Conservation (phyloP, 2,888 invertebrate genomes). For the Brachyopa scutellaris region DNA sequence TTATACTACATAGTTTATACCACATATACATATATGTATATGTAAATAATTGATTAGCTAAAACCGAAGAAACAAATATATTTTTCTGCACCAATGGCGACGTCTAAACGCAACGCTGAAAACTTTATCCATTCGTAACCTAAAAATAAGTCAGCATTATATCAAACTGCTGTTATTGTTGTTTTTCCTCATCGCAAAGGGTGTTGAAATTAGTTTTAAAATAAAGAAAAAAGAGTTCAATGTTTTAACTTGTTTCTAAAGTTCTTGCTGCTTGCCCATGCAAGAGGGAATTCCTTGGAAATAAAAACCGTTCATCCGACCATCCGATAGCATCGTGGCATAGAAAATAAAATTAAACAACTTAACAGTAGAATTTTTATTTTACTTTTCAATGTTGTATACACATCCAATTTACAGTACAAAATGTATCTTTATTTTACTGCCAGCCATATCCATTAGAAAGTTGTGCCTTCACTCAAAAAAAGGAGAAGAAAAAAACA, state of each 20-base stretch:
- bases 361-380: constrained; percentile 26
- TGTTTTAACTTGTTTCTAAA: constrained; percentile 10
- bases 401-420: background rate
- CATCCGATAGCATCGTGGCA: constrained; percentile 6
- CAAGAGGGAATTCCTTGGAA: background rate
- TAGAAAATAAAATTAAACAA: constrained; percentile 22
- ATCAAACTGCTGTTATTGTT: background rate
- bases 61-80: too few species aligned
- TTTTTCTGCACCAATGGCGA: too few species aligned
- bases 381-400: background rate
- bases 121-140: constrained; percentile 11
- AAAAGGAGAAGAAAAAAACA: too few species aligned
- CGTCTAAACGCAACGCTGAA: constrained; percentile 6
- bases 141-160: constrained; percentile 18
- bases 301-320: constrained; percentile 23
- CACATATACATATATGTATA: too few species aligned
- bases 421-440: background rate
- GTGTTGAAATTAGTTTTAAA: constrained; percentile 1
- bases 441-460: background rate
- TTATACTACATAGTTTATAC: too few species aligned
- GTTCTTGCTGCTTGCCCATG: background rate
- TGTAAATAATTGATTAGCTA: too few species aligned
- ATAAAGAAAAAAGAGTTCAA: constrained; percentile 16
- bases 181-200: background rate
- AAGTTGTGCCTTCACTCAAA: constrained; percentile 5